A percentile compares a stretch with the other conserved stretches of the same genome.
These are phyloP conservation scores for Maniola jurtina DNA, from an alignment of 1,140 invertebrate species.

Conservation along the genomic window DNA sequence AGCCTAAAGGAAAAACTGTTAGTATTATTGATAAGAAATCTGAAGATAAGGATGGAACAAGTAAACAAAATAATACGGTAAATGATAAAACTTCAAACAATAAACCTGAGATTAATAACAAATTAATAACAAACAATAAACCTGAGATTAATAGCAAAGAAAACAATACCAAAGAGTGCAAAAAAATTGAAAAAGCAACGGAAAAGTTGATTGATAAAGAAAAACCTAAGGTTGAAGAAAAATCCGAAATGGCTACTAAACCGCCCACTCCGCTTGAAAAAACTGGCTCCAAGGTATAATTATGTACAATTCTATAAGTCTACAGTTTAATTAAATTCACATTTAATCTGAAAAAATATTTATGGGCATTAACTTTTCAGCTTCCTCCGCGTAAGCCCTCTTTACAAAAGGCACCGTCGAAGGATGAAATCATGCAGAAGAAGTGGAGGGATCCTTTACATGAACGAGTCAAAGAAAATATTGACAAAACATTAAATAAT, in stretches of 20 bases:
- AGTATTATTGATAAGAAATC: slow-evolving; percentile 62
- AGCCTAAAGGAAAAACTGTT: slow-evolving; percentile 64
- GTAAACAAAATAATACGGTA: slow-evolving; percentile 46
- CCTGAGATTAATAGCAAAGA: slow-evolving; percentile 18
- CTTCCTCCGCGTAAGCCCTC: slow-evolving; percentile 70
- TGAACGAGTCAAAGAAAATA: slow-evolving; percentile 75
- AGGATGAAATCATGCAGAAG: slow-evolving; percentile 71
- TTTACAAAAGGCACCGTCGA: slow-evolving; percentile 69
- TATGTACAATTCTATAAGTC: not conserved
- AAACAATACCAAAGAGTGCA: slow-evolving; percentile 36
- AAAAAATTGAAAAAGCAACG: slow-evolving; percentile 42
- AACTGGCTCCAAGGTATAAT: slow-evolving; percentile 58
- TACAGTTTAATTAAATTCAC: not conserved
- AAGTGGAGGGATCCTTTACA: slow-evolving; percentile 76
- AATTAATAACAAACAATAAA: slow-evolving; percentile 55
- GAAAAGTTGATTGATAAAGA: slow-evolving; percentile 31
- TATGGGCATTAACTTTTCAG: slow-evolving; percentile 34
- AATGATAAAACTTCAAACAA: slow-evolving; percentile 50
- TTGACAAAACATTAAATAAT: slow-evolving; percentile 73
- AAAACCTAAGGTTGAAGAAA: slow-evolving; percentile 41
- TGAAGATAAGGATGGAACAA: slow-evolving; percentile 50
- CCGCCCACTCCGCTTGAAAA: slow-evolving; percentile 66
- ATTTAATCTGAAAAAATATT: slow-evolving; percentile 1
- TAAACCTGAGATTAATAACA: slow-evolving; percentile 32
- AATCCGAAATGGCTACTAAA: slow-evolving; percentile 68